Percentiles rank a stretch among this genome's conserved stretches.
Conservation (phyloP, 1,140 invertebrate species). For the Bradysia coprophila region DNA sequence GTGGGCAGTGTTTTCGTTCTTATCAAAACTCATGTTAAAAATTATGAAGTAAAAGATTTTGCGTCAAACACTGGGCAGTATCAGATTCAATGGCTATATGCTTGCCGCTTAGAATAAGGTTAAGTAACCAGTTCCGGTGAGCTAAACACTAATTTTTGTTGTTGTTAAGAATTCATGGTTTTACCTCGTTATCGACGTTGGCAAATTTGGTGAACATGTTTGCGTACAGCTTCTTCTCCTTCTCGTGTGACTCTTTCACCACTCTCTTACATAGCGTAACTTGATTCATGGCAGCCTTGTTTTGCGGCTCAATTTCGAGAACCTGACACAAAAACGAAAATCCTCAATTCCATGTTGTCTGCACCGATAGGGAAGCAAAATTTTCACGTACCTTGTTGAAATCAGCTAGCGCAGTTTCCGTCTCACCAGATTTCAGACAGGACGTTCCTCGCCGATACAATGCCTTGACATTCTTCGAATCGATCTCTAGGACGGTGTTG, state of each 20-base stretch:
- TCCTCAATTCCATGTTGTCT: neutral
- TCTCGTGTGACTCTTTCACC: slow-evolving; percentile 53
- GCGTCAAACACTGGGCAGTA: too few species aligned
- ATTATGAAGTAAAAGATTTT: too few species aligned
- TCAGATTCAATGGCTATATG: too few species aligned
- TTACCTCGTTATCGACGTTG: slow-evolving; percentile 58
- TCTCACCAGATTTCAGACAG: slow-evolving; percentile 52
- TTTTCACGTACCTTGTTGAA: slow-evolving; percentile 52
- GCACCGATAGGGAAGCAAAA: neutral
- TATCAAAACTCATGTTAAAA: too few species aligned
- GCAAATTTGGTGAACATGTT: slow-evolving; percentile 92
- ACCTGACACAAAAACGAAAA: slow-evolving; percentile 7
- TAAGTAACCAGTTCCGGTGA: too few species aligned
- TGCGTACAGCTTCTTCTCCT: slow-evolving; percentile 79
- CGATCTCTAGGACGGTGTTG: slow-evolving; percentile 30
- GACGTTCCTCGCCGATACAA: slow-evolving; percentile 78
- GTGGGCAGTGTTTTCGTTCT: too few species aligned
- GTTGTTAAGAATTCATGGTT: too few species aligned
- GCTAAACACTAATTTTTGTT: too few species aligned
- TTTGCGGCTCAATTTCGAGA: slow-evolving; percentile 39
- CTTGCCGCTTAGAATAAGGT: too few species aligned
- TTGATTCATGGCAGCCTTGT: slow-evolving; percentile 62
- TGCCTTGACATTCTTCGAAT: slow-evolving; percentile 72
- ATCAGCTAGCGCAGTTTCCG: slow-evolving; percentile 55
- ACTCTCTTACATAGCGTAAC: slow-evolving; percentile 49